phyloP scores from a whole-genome alignment of 2,888 invertebrate species.

The Eristalis intricaria region DNA sequence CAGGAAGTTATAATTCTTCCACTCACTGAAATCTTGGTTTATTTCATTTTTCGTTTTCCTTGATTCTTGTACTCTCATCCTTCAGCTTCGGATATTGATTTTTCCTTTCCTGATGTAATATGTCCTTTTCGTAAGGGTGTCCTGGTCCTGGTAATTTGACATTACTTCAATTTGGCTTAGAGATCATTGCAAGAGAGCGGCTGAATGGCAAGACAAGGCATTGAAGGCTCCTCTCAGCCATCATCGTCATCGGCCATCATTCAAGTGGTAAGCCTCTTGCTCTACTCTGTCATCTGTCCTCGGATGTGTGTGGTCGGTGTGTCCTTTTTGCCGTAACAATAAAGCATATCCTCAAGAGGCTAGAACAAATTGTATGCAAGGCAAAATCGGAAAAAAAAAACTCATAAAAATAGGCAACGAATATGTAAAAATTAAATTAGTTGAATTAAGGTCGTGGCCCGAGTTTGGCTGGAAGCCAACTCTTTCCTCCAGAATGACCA shows the following conservation, averaged over 20 bases:
- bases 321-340: constrained; percentile 49
- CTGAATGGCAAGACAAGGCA: constrained; percentile 41
- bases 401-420: constrained; percentile 8
- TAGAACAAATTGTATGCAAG: constrained; percentile 60
- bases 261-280: constrained; percentile 52
- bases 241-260: constrained; percentile 33
- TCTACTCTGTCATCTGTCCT: constrained; percentile 32
- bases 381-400: not conserved
- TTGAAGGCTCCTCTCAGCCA: constrained; percentile 44
- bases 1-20: constrained; percentile 53
- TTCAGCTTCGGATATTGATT: not conserved
- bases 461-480: constrained; percentile 60
- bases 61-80: not conserved
- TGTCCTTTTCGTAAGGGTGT: not conserved
- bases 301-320: constrained; percentile 23
- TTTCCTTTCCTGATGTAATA: not conserved
- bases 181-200: constrained; percentile 42
- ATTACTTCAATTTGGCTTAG: constrained; percentile 33
- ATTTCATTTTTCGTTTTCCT: not conserved
- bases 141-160: constrained; percentile 51
- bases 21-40: constrained; percentile 13
- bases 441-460: constrained; percentile 61
- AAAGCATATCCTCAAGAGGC: constrained; percentile 50
- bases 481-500: constrained; percentile 43
- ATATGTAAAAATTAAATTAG: constrained; percentile 58